Base-by-base conservation (phyloP, 2,113 vertebrate genomes). In the Trichechus manatus region DNA sequence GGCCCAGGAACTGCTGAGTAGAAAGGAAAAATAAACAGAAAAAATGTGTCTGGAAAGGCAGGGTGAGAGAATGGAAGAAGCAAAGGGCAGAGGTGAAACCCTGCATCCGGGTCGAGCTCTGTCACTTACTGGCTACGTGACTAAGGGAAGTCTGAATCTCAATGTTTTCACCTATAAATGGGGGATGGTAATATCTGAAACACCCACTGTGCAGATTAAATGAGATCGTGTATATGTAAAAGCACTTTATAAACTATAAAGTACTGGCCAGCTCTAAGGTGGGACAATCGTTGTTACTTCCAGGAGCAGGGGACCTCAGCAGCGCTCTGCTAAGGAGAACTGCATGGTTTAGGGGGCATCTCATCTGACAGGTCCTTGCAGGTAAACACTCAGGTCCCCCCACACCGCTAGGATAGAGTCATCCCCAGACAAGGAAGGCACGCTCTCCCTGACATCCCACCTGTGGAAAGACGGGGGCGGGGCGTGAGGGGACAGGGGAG, bases 241-340 rank as follows among this genome's bases (percentile, higher is more conserved):
- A 56, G 39, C 13, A 39, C 17, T 39, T 3, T 3, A 31, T 63
- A 64, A 53, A 11, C 56, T 44, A 13, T 1, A 56, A 39, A 29
- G 42, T 1, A 1, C 89, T 9, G 6, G 5, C 9, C 33, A 2
- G 4, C 20, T 20, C 10, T 23, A 5, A 0, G 3, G 59, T 9
- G 8, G 5, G 14, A 20, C 31, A 3, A 3, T 25, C 5, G 9
- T 27, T 13, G 29, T 42, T 5, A 33, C 25, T 63, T n/a, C 59
- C 29, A 10, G 44, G 42, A 81, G 85, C 39, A n/a, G 39, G 44
- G 15, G 33, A 59, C 19, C 4, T 5, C 33, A 14, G 44, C 1
- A 1, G 79, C 9, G 0, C 10, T 33, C 39, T 64, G 64, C 39
- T 27, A 10, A 53, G 81, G 72, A 89, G 42, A 27, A 19, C 39